Conservation (phyloP, 2,113 vertebrate genomes). For the Ammodytes marinus region DNA sequence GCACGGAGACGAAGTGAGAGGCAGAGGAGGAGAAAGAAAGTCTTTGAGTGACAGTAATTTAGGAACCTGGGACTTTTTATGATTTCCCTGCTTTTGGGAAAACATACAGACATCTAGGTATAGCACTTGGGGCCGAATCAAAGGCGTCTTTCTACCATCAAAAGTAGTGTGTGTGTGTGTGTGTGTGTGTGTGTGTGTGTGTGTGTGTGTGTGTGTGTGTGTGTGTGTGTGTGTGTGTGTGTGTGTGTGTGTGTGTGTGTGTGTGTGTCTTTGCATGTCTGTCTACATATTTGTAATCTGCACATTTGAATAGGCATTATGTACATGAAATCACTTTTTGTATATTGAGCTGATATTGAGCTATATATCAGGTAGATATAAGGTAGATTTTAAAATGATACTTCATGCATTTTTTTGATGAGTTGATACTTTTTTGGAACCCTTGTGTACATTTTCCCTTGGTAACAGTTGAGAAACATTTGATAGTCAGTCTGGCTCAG, state of each 20-base stretch:
- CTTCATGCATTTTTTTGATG: no score
- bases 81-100: slow-evolving; percentile 81
- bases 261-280: background rate
- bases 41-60: slow-evolving; percentile 86
- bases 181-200: background rate
- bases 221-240: slow-evolving; percentile 4
- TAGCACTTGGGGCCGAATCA: slow-evolving; percentile 63
- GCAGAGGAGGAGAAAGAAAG: slow-evolving; percentile 59
- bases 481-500: background rate
- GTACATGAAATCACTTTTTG: background rate
- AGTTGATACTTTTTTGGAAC: no score
- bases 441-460: background rate
- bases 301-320: slow-evolving; percentile 18
- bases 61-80: slow-evolving; percentile 77
- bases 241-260: background rate
- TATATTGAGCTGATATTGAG: no score
- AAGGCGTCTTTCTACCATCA: slow-evolving; percentile 69
- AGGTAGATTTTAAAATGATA: no score
- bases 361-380: no score
- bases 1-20: slow-evolving; percentile 57
- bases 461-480: slow-evolving; percentile 2
- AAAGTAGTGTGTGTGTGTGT: slow-evolving; percentile 21
- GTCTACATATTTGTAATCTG: slow-evolving; percentile 2
- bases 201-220: slow-evolving; percentile 18
- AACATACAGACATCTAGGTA: slow-evolving; percentile 76